These are phyloP conservation scores for Trichogramma dendrolimi DNA, from an alignment of 2,888 invertebrate genomes.

Conservation along the genomic window DNA sequence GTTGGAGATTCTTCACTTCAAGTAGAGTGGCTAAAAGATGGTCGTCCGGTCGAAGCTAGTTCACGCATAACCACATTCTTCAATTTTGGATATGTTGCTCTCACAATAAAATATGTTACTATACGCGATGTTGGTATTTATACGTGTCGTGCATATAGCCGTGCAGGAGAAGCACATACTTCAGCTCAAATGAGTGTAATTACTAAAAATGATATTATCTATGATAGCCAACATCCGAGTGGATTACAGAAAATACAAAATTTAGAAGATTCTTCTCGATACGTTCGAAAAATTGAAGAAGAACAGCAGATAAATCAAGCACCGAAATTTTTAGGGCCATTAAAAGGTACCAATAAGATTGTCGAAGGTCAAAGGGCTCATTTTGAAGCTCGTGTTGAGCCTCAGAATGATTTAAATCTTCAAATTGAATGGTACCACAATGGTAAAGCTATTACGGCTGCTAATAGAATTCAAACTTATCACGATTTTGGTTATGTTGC, in stretches of 20 bases:
- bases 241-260: conserved; percentile 88
- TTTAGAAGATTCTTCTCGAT: conserved; percentile 78
- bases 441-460: conserved; percentile 82
- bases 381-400: conserved; percentile 91
- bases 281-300: conserved; percentile 65
- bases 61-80: conserved; percentile 90
- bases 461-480: conserved; percentile 88
- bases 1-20: conserved; percentile 83
- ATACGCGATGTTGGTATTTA: conserved; percentile 86
- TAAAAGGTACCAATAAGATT: conserved; percentile 90
- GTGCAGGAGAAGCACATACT: conserved; percentile 79
- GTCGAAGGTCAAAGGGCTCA: conserved; percentile 91
- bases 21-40: conserved; percentile 92
- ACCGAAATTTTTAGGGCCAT: conserved; percentile 81
- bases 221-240: conserved; percentile 88
- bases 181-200: conserved; percentile 78
- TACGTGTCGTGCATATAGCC: conserved; percentile 83
- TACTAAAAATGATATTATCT: conserved; percentile 79
- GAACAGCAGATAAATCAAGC: conserved; percentile 72
- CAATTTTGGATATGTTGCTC: conserved; percentile 90
- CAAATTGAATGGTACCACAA: conserved; percentile 96
- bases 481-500: conserved; percentile 97
- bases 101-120: conserved; percentile 88
- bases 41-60: conserved; percentile 84
- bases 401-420: conserved; percentile 90